Conservation (phyloP, 2,797 vertebrate species). For the Dendrocincla tyrannina region DNA sequence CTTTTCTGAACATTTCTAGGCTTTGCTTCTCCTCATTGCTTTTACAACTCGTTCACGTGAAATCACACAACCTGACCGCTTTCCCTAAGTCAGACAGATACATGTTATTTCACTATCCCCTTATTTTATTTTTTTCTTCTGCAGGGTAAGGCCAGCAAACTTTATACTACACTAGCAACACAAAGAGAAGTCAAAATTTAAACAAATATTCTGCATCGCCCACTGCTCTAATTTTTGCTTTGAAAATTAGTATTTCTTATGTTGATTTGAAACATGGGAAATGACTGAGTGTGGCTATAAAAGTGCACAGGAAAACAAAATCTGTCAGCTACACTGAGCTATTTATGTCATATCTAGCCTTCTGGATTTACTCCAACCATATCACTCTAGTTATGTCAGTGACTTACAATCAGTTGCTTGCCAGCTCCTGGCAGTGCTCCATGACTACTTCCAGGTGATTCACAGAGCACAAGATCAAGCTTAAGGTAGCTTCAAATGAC, state of each 20-base stretch:
- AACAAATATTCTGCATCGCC: not conserved
- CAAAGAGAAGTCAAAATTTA: not conserved
- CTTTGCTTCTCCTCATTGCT: not conserved
- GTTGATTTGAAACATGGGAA: not conserved
- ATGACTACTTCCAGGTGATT: not conserved
- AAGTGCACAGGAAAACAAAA: not conserved
- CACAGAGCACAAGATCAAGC: rapidly evolving
- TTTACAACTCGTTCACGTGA: not conserved
- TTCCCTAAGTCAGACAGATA: not conserved
- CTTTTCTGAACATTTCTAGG: not conserved
- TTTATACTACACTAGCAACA: not conserved
- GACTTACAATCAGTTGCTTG: not conserved
- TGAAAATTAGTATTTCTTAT: not conserved
- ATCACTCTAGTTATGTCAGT: not conserved
- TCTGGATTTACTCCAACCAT: not conserved
- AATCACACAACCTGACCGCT: not conserved
- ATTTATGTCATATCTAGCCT: not conserved
- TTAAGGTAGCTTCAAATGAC: not conserved
- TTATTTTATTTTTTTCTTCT: not conserved
- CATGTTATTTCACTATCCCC: not conserved
- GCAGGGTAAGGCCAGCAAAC: not conserved
- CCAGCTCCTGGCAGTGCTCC: not conserved
- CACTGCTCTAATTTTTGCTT: not conserved
- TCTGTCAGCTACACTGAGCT: not conserved
- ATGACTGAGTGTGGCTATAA: not conserved